Base-by-base conservation (phyloP, 2,888 invertebrate species). In the Caenorhabditis auriculariae region DNA sequence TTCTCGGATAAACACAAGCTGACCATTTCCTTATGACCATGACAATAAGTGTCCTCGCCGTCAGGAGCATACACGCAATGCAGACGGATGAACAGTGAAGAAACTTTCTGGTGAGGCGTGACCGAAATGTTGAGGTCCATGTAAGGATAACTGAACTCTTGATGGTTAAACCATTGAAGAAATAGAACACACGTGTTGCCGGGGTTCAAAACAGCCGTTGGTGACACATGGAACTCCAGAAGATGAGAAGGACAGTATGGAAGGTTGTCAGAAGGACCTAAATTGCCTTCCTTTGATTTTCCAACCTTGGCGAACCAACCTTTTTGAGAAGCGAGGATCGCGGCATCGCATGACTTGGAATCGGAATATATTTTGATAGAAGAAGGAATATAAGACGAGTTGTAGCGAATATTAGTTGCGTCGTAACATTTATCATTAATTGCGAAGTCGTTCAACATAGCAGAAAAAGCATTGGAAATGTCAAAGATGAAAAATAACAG, bases 31-130 rank as follows among this genome's bases (percentile, higher is more conserved):
- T 46, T 44, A 0, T 41, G 49, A 43, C 69, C 46, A n/a, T 75
- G 69, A 41, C 77, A 77, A 54, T 77, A 77, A 5, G 54, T 52
- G 53, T 77, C 75, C 1, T 58, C 60, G 6, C 54, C 54, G 32
- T 70, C 52, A 9, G 73, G 57, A 7, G 77, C 68, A 26, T 66
- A 52, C 12, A 77, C 28, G 44, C 77, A 77, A 38, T 74, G 52
- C 21, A 75, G 52, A 12, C 68, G 66, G 17, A 75, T 51, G 15
- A 63, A 67, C 17, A 75, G 42, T 5, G 58, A 38, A 9, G 52
- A 26, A 4, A 66, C 52, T 15, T 44, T 41, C 21, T 46, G 9
- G 41, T 63, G 56, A 0, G 59, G 60, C 2, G 50, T 61, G 4
- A 70, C 47, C 0, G 66, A 61, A 5, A 75, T 60, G 47, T 73